Base-by-base conservation (phyloP, 2,113 vertebrate genomes). In the Motacilla tschutschensis region DNA sequence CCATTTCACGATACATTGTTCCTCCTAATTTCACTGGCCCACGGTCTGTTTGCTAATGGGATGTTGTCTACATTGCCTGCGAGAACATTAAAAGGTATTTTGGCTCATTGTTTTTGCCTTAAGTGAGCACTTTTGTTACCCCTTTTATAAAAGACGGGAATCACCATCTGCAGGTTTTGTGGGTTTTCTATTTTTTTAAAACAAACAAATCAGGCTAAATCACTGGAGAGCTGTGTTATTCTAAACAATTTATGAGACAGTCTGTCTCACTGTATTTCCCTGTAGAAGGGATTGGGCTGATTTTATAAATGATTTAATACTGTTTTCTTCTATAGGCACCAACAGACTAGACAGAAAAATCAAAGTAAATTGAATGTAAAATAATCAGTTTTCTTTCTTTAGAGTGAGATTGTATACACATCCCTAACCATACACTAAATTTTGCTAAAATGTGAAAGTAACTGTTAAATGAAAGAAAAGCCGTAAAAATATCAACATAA, bases 241-340 rank as follows among this genome's bases (percentile, higher is more conserved):
- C 84, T 95, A 95, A 95, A 97, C 95, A 96, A 97, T 96, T 96
- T 96, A 96, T 96, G 93, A 97, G 95, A 92, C 94, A 91, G 83
- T 91, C 94, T 96, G 90, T 86, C 92, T 95, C 78, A 63, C 79
- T 94, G 41, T 88, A 95, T 96, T 96, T 96, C 92, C 92, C 85
- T 89, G 72, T 83, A 94, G 94, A 95, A 96, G 87, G 64, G 55
- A 88, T 90, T 89, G 51, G 64, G 47, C 51, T 90, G 90, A 91
- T 96, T 95, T 96, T 93, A 96, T 96, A 96, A 96, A 96, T 96
- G 92, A 97, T 95, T 97, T 96, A 95, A 96, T 92, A 94, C 60
- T 95, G 78, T 93, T 96, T 95, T 95, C 90, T 93, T 95, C 89
- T 90, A 65, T 93, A 93, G 89, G 62, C 90, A 96, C 81, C 87